Percentiles rank a stretch among this genome's conserved stretches.
Evolutionary conservation across 53 echinoderm and acorn worm genomes (phyloP).

Genomic region (Luidia sarsii): DNA sequence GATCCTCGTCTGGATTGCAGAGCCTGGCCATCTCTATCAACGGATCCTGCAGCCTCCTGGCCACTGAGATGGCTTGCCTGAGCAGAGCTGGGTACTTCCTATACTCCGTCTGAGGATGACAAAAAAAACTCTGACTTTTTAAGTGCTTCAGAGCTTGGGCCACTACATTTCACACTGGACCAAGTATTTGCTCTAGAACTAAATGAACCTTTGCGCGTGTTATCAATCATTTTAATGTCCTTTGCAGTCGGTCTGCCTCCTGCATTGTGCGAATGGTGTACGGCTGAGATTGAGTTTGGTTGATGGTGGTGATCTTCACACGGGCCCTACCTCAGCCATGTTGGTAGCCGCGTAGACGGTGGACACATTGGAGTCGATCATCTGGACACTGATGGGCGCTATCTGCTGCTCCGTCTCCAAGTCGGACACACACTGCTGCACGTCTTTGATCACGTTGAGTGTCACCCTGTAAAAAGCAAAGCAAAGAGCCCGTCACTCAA

Average conservation of each 20-base stretch:
- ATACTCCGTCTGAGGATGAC: constrained; percentile 78
- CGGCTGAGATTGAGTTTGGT: background rate
- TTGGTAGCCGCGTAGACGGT: constrained; percentile 75
- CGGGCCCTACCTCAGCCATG: constrained; percentile 76
- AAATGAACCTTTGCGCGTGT: too few species aligned
- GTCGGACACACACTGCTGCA: constrained; percentile 83
- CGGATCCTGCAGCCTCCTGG: constrained; percentile 87
- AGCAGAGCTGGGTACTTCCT: constrained; percentile 83
- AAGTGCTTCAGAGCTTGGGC: too few species aligned
- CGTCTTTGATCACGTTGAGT: constrained; percentile 78
- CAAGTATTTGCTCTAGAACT: too few species aligned
- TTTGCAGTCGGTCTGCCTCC: too few species aligned
- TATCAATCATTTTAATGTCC: too few species aligned
- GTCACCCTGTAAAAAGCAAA: constrained; percentile 63
- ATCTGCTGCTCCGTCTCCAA: constrained; percentile 97
- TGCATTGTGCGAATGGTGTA: background rate
- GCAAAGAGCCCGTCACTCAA: too few species aligned
- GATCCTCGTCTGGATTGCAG: constrained; percentile 90
- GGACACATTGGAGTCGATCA: constrained; percentile 75
- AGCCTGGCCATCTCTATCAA: constrained; percentile 81
- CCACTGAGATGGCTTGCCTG: constrained; percentile 82
- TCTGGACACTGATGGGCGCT: constrained; percentile 94
- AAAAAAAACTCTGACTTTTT: too few species aligned
- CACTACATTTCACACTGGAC: too few species aligned
- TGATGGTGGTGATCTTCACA: background rate